Conservation (phyloP, 1,140 invertebrate species). For the Caenorhabditis remanei region DNA sequence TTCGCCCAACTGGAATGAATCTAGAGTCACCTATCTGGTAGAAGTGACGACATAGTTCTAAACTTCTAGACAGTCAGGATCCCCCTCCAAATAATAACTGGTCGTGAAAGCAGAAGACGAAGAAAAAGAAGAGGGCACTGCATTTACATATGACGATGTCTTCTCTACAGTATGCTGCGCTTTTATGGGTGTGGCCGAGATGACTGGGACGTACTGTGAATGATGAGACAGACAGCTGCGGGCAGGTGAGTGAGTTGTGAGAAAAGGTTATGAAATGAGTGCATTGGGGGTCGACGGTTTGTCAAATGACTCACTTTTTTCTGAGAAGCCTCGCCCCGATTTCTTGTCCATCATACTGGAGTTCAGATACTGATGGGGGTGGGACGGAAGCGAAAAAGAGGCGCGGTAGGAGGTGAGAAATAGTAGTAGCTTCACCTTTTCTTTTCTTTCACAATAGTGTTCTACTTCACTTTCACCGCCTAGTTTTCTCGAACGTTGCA, state of each 20-base stretch:
- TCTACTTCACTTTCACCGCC: slow-evolving; percentile 48
- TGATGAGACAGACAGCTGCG: slow-evolving; percentile 53
- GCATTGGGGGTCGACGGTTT: slow-evolving; percentile 12
- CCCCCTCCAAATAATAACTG: slow-evolving; percentile 40
- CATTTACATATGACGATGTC: slow-evolving; percentile 50
- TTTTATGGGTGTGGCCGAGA: slow-evolving; percentile 53
- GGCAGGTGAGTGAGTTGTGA: slow-evolving; percentile 27
- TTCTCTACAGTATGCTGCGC: slow-evolving; percentile 49
- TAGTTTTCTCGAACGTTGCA: slow-evolving; percentile 55
- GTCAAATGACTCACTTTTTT: slow-evolving; percentile 49
- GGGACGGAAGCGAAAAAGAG: background rate
- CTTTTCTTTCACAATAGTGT: slow-evolving; percentile 44
- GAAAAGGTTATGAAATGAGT: slow-evolving; percentile 47
- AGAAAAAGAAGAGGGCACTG: slow-evolving; percentile 45
- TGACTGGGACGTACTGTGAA: slow-evolving; percentile 40
- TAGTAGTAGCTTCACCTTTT: slow-evolving; percentile 32
- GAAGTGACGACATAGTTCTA: slow-evolving; percentile 27
- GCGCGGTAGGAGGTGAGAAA: slow-evolving; percentile 51
- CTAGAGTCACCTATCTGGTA: no score
- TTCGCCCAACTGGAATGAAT: no score
- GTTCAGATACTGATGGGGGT: background rate
- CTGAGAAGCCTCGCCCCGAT: background rate
- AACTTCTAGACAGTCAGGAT: slow-evolving; percentile 44
- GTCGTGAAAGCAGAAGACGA: background rate
- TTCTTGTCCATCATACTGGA: background rate